Evolutionary conservation across 1,140 invertebrate species (phyloP), one percentile per base, ranked within the genome.

Genomic region (Alviniconcha marisindica): DNA sequence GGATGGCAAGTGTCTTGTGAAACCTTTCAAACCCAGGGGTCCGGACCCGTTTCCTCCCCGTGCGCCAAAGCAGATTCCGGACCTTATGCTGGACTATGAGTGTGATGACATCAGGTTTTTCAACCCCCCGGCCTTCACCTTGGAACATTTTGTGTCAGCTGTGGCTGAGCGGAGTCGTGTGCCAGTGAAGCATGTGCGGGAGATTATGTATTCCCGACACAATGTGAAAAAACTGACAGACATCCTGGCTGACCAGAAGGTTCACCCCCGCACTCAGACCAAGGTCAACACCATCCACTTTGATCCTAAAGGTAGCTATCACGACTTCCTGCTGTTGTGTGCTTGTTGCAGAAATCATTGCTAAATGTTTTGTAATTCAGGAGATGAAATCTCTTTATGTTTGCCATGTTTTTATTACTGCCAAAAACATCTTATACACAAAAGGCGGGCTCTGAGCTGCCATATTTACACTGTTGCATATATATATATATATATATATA

Each of bases 221-320:
- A 92, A 91, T 84, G 91, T 92, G 85, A 91, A 91, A 76, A 91
- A 91, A 77, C 76, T 93, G 38, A 91, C 91, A 5, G 89, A 91
- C 69, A 38, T 93, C 44, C 77, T 93, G 69, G 87, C 89, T 28
- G 84, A 88, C 2, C 81, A 88, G 77, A 71, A 84, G 36, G 79
- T 86, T n/a, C 36, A 79, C 54, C 82, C 86, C 40, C 18, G 66
- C 18, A 36, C 54, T 31, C 84, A 87, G 40, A 42, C 74, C 12
- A 71, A 83, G 42, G 42, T 90, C 15, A 84, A 89, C 71, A 63
- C 85, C 14, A 82, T 84, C 21, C 81, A 85, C 33, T 80, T 90
- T 31, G 88, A 87, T 36, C 89, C 89, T 71, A 87, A 90, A 85
- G 85, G 89, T 90, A 82, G 81, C 5, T 54, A 14, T 48, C 5